Evolutionary conservation across 2,888 invertebrate genomes (phyloP), one percentile per base, ranked within the genome.

Genomic region (Cheiracanthium punctorium): DNA sequence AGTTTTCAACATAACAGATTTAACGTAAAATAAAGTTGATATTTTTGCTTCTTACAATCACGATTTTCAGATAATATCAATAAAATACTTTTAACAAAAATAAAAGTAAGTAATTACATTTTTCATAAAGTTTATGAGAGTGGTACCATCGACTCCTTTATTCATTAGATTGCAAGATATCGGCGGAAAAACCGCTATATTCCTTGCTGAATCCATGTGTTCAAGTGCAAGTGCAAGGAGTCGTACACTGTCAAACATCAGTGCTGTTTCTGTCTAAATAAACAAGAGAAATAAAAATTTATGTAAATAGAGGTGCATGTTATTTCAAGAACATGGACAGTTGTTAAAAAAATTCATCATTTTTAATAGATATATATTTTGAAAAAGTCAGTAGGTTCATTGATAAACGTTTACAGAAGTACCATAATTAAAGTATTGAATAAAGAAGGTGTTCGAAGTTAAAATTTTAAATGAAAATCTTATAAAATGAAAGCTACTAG

Each of bases 71-170:
- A n/a, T n/a, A n/a, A n/a, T n/a, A n/a, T n/a, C n/a, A n/a, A n/a
- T n/a, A n/a, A n/a, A n/a, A n/a, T n/a, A n/a, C n/a, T n/a, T n/a
- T n/a, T n/a, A n/a, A n/a, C n/a, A n/a, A n/a, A n/a, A n/a, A n/a
- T n/a, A 37, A 37, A 10, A 10, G 43, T 2, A 48, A 32, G 1
- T 32, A 24, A 73, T 85, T 81, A 89, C 89, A 76, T 88, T 89
- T 86, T 88, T 88, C 89, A 90, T 90, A 43, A 90, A 89, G 81
- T 89, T 90, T 52, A 88, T 82, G 28, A 90, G 75, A n/a, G 86
- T 80, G 1, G 82, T 88, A 12, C 90, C 90, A 48, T 84, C 89
- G 10, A 79, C 87, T 88, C 90, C 89, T 33, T 88, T 86, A 41
- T 90, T 87, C 81, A 88, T 88, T 17, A 65, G 80, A 20, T 88